A percentile compares a stretch with the other conserved stretches of the same genome.
These are phyloP conservation scores for Chaitophorus viminalis DNA, from an alignment of 2,888 invertebrate species.

Conservation along the genomic window DNA sequence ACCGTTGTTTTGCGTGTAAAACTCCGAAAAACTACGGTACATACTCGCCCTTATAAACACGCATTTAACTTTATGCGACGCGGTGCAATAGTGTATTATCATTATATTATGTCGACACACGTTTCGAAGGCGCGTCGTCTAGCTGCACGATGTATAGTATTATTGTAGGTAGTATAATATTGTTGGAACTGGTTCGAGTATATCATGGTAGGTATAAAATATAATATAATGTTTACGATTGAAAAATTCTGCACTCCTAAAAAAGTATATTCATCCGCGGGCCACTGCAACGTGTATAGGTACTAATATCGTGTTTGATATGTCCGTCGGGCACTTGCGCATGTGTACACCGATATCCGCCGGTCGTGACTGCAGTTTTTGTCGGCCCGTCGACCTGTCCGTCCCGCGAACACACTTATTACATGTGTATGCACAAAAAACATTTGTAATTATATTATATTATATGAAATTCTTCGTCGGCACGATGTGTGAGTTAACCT, in stretches of 20 bases:
- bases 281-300: neutral
- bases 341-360: no score
- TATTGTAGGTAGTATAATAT: no score
- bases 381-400: neutral
- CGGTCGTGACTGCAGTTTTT: neutral
- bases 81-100: neutral
- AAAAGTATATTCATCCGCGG: neutral
- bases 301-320: neutral
- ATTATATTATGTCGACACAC: no score
- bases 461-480: neutral
- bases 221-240: neutral
- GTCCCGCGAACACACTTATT: neutral
- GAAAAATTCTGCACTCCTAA: neutral
- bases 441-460: no score
- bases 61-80: neutral
- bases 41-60: no score
- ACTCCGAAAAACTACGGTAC: no score
- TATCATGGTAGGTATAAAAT: no score
- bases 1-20: no score
- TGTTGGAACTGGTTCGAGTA: no score
- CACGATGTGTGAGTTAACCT: neutral
- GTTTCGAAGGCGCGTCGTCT: no score
- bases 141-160: no score
- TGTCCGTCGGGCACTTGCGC: neutral
- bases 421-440: neutral